Base-by-base conservation (phyloP, 1,140 invertebrate genomes). In the Nixonia krombeini region DNA sequence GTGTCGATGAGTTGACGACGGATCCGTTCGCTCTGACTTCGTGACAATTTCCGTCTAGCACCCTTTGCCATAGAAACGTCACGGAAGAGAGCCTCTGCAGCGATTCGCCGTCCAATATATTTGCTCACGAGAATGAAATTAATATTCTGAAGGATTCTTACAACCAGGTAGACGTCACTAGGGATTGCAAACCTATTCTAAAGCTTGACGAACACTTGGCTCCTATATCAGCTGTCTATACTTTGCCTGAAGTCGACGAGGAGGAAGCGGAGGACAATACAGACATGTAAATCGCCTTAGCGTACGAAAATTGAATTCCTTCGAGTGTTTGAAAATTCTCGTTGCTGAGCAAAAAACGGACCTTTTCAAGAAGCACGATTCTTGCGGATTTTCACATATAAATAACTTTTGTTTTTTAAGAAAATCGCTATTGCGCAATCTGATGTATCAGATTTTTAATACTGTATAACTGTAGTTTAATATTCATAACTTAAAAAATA, bases 21-120 rank as follows among this genome's bases (percentile, higher is more conserved):
- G 87, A 88, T 65, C 86, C 86, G 0, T 87, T 88, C 56, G 88
- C 88, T 63, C 74, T 89, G 65, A 84, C 88, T 17, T 89, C 89
- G 87, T 89, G 90, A 91, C 89, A 90, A 85, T 89, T 90, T 85
- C 86, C 89, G 68, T 83, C 86, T 69, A 83, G 85, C 69, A 87
- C 86, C 74, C 80, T 89, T 72, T 88, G 89, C 79, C 86, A 88
- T 73, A 86, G 88, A 67, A 90, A 89, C 80, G 84, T 88, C 78
- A 90, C 89, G 62, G 89, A 90, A 70, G 89, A 90, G 65, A 84
- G 89, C 64, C 80, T 88, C 51, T 86, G 83, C 72, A 78, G 82
- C 76, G 88, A 89, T 69, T 88, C 89, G 35, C 89, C 89, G 47
- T 87, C 86, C 26, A 89, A 86, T 72, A 80, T 86, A 73, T 86